Percentiles rank a stretch among this genome's conserved stretches.
phyloP scores from a whole-genome alignment of 2,113 vertebrate genomes.

The Electrona antarctica region DNA sequence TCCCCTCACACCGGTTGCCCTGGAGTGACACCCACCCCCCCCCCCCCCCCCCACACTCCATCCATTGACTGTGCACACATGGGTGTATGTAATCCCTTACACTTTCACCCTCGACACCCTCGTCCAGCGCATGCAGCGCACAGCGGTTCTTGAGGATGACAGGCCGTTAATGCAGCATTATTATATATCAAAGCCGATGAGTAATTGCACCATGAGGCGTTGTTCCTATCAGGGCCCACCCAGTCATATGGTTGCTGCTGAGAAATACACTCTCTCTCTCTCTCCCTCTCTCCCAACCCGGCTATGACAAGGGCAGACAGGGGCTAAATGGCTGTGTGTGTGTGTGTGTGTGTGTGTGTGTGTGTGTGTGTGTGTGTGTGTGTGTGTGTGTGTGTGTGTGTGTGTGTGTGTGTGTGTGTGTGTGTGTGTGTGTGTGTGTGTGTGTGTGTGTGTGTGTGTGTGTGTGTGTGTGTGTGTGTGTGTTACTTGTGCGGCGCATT shows the following conservation, averaged over 20 bases:
- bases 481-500: background rate
- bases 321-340: conserved; percentile 17
- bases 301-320: conserved; percentile 42
- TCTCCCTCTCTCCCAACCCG: conserved; percentile 28
- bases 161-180: conserved; percentile 46
- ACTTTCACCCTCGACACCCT: conserved; percentile 11
- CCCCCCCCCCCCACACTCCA: background rate
- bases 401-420: background rate
- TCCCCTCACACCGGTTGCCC: conserved; percentile 66
- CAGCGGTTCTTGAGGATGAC: conserved; percentile 24
- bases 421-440: background rate
- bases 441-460: conserved; percentile 14
- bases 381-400: background rate
- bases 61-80: background rate
- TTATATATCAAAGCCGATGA: conserved; percentile 43
- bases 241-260: conserved; percentile 57
- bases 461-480: conserved; percentile 21
- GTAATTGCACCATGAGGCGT: conserved; percentile 34
- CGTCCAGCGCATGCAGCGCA: conserved; percentile 24
- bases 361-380: conserved; percentile 12
- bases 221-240: background rate
- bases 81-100: conserved; percentile 16
- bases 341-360: conserved; percentile 20
- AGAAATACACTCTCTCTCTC: conserved; percentile 43
- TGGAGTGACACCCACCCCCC: conserved; percentile 60